These are phyloP conservation scores for Galeopterus variegatus DNA, from an alignment of 2,113 vertebrate genomes.

Conservation along the genomic window DNA sequence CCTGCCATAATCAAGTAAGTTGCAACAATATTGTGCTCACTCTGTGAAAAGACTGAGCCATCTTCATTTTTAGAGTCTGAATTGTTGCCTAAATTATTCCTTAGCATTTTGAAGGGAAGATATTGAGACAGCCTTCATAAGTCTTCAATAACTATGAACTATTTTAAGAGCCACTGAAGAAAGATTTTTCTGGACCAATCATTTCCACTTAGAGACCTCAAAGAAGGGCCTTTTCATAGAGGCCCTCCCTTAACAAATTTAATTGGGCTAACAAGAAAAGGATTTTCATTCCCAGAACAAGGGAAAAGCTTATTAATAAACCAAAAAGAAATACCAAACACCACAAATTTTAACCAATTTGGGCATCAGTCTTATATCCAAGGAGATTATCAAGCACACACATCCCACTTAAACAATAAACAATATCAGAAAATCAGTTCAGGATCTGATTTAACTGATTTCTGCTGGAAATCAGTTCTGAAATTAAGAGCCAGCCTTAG, in stretches of 20 bases:
- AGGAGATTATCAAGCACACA: slow-evolving; percentile 87
- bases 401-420: neutral
- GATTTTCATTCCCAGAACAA: slow-evolving; percentile 84
- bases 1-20: slow-evolving; percentile 97
- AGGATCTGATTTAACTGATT: neutral
- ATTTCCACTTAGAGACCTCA: slow-evolving; percentile 73
- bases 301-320: slow-evolving; percentile 86
- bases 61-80: slow-evolving; percentile 83
- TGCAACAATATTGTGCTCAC: slow-evolving; percentile 97
- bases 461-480: neutral
- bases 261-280: slow-evolving; percentile 84
- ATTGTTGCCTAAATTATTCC: slow-evolving; percentile 85
- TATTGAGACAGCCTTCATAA: slow-evolving; percentile 66
- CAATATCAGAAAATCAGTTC: slow-evolving; percentile 10
- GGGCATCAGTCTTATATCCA: slow-evolving; percentile 81
- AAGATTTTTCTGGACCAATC: slow-evolving; percentile 83
- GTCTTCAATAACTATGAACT: slow-evolving; percentile 66
- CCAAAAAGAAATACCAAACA: slow-evolving; percentile 87
- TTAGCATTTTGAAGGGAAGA: slow-evolving; percentile 82
- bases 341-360: slow-evolving; percentile 81
- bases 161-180: slow-evolving; percentile 40
- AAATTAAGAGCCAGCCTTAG: neutral
- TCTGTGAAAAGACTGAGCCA: slow-evolving; percentile 92
- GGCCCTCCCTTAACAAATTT: slow-evolving; percentile 77
- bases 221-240: slow-evolving; percentile 72